Base-by-base conservation (phyloP, 35 echinoderm and acorn worm genomes). In the Hemicentrotus pulcherrimus region DNA sequence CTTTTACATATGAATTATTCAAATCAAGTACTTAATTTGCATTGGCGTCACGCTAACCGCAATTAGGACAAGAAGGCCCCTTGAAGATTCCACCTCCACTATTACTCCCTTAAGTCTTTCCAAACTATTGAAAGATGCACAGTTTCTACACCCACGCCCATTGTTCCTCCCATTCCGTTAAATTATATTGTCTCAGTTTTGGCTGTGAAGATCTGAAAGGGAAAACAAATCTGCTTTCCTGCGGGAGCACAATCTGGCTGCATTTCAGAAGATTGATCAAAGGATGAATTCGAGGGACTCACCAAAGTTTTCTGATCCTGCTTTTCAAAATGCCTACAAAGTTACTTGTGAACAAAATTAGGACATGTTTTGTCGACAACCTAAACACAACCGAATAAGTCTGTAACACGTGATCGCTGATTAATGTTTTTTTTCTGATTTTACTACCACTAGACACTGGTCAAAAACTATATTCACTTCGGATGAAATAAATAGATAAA, bases 161-260 rank as follows among this genome's bases (percentile, higher is more conserved):
- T 78, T 78, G 65, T 78, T 78, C 28, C 65, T 78, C 65, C 65
- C 65, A 78, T 28, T 8, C 24, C 65, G 65, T 78, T 15, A 30
- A 78, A 78, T 78, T 78, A 78, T 8, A 78, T 78, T 78, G 65
- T 78, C 65, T 78, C 65, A 78, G 65, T 78, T 78, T 78, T 78
- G 18, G 65, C 65, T 78, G 65, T 78, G 65, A 78, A 78, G 22
- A 28, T 28, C 65, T 78, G 65, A 78, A n/a, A 78, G 65, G 24
- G 65, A 78, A 78, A 78, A 78, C 65, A 78, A 78, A 28, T n/a
- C 28, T 22, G 5, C 65, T n/a, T 8, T 78, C 65, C 65, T n/a
- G 19, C 24, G 65, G 65, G 65, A 28, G 65, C 22, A 78, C 65
- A n/a, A 28, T 78, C 65, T 78, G 65, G 65, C 65, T 28, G 19